phyloP scores from a whole-genome alignment of 2,113 vertebrate species.

The Callaeas wilsoni region DNA sequence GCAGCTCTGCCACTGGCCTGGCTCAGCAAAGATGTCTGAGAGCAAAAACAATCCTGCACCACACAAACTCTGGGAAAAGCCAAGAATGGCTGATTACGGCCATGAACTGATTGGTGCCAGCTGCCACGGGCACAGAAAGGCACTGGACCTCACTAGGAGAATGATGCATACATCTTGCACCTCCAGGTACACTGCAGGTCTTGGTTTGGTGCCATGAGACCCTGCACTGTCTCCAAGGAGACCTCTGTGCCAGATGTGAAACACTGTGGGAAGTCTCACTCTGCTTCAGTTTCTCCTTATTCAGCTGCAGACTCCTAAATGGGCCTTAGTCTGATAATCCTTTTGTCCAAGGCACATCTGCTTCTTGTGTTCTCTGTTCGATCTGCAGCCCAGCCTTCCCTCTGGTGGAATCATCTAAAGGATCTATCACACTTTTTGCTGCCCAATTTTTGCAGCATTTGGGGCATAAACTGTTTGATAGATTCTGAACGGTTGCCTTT shows the following conservation, averaged over 20 bases:
- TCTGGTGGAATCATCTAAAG: not conserved
- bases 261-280: not conserved
- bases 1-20: not conserved
- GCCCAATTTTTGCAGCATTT: not conserved
- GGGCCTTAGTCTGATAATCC: not conserved
- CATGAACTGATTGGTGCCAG: accelerated
- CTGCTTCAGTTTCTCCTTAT: not conserved
- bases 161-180: accelerated
- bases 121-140: accelerated
- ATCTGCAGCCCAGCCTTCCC: not conserved
- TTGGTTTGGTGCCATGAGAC: accelerated
- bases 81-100: accelerated
- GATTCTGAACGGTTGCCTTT: not conserved
- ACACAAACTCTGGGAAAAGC: not conserved
- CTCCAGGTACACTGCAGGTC: not conserved
- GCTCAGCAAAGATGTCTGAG: not conserved
- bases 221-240: not conserved
- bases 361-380: not conserved
- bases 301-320: not conserved
- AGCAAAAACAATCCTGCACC: not conserved
- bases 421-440: not conserved
- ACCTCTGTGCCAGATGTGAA: not conserved
- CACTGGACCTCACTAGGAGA: not conserved
- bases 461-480: conserved; percentile 20
- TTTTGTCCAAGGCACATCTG: conserved; percentile 4